Evolutionary conservation across 1,140 invertebrate genomes (phyloP).

Genomic region (Zophobas morio): DNA sequence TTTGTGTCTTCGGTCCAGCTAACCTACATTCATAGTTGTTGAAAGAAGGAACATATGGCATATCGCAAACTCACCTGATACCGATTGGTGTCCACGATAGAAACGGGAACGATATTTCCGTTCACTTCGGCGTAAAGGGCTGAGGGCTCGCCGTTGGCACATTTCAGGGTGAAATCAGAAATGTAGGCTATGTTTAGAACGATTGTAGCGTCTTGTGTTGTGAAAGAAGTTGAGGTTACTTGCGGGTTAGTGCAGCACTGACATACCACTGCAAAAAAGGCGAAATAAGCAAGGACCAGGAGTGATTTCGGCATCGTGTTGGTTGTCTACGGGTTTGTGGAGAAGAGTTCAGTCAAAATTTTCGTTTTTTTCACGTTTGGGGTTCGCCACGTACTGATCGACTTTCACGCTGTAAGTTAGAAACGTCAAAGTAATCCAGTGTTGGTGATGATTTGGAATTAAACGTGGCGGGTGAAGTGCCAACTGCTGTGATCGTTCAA

Average conservation of each 20-base stretch:
- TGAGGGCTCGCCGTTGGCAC: constrained; percentile 75
- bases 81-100: constrained; percentile 80
- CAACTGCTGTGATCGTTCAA: neutral
- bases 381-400: constrained; percentile 8
- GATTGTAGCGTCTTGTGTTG: constrained; percentile 92
- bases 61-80: constrained; percentile 78
- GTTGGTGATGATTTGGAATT: constrained; percentile 20
- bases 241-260: constrained; percentile 73
- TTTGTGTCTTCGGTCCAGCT: constrained; percentile 93
- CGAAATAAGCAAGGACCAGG: neutral
- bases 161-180: constrained; percentile 81
- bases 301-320: constrained; percentile 4
- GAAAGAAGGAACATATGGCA: constrained; percentile 38
- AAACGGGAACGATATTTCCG: constrained; percentile 85
- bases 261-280: constrained; percentile 45
- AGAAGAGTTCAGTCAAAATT: constrained; percentile 12
- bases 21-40: constrained; percentile 73
- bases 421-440: constrained; percentile 14
- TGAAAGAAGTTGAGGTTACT: constrained; percentile 81
- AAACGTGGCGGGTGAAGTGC: constrained; percentile 6
- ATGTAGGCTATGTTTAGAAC: constrained; percentile 87
- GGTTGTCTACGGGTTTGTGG: neutral
- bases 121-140: constrained; percentile 89
- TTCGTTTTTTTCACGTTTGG: neutral
- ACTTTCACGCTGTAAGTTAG: neutral